These are phyloP conservation scores for Scyliorhinus canicula DNA, from an alignment of 2,797 vertebrate species.

Conservation along the genomic window DNA sequence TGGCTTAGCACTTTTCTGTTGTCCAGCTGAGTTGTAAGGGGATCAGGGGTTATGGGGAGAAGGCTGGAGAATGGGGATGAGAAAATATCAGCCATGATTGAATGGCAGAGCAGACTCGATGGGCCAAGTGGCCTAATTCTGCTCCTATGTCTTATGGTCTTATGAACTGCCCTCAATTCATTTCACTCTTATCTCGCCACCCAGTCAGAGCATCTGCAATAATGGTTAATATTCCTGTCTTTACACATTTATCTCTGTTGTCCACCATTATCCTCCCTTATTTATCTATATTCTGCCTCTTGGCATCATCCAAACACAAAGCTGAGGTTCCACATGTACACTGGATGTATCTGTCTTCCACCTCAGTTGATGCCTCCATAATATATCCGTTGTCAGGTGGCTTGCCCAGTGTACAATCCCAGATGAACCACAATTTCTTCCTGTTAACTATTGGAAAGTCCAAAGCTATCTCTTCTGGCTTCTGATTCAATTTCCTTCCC, in stretches of 20 bases:
- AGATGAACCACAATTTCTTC: not conserved
- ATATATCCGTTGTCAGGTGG: not conserved
- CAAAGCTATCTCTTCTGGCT: not conserved
- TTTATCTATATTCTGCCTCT: not conserved
- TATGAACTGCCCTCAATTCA: not conserved
- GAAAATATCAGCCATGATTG: too few relatives aligned
- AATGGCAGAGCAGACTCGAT: too few relatives aligned
- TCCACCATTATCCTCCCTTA: not conserved
- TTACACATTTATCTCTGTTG: not conserved
- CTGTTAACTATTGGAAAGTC: not conserved
- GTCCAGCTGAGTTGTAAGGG: too few relatives aligned
- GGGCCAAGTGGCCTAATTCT: too few relatives aligned
- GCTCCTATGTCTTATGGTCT: too few relatives aligned
- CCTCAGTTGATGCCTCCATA: not conserved
- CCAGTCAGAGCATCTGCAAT: not conserved
- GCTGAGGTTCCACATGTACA: not conserved
- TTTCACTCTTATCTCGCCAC: not conserved
- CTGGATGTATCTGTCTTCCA: not conserved
- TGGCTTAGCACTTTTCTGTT: too few relatives aligned
- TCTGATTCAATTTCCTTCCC: not conserved
- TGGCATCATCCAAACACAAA: not conserved
- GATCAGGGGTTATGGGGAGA: too few relatives aligned
- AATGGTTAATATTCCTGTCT: not conserved
- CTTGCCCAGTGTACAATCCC: not conserved
- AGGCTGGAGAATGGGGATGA: too few relatives aligned